A percentile compares a stretch with the other conserved stretches of the same genome.
These are phyloP conservation scores for Cavia porcellus DNA, from an alignment of 2,113 vertebrate genomes.

Conservation along the genomic window DNA sequence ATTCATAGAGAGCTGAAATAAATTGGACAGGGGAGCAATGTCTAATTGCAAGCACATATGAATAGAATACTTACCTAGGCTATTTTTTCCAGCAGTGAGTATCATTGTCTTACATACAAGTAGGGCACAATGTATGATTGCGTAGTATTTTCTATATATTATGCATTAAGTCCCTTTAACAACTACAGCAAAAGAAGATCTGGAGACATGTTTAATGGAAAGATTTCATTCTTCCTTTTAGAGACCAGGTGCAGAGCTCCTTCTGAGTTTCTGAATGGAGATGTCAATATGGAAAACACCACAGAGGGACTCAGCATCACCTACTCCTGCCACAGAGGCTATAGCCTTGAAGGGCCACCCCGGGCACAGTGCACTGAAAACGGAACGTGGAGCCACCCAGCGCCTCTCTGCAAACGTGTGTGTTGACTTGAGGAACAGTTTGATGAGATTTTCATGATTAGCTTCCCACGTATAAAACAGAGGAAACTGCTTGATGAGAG, in stretches of 20 bases:
- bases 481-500: neutral
- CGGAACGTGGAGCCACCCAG: constrained; percentile 92
- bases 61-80: neutral
- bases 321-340: constrained; percentile 93
- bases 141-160: neutral
- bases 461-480: neutral
- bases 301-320: constrained; percentile 89
- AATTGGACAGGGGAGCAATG: neutral
- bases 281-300: constrained; percentile 89
- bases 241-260: constrained; percentile 91
- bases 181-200: neutral
- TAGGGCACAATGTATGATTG: neutral
- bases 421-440: constrained; percentile 78
- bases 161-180: neutral
- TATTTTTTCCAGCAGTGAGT: neutral
- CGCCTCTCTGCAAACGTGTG: constrained; percentile 95
- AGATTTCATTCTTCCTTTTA: constrained; percentile 76
- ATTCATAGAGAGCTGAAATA: neutral
- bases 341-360: constrained; percentile 91
- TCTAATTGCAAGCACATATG: neutral
- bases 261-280: constrained; percentile 89
- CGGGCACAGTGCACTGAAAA: constrained; percentile 90
- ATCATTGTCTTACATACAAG: neutral
- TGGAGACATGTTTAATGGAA: neutral
- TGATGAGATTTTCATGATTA: neutral